A percentile compares a stretch with the other conserved stretches of the same genome.
These are phyloP conservation scores for Elanus axillaris DNA, from an alignment of 2,113 vertebrate species.

Conservation along the genomic window DNA sequence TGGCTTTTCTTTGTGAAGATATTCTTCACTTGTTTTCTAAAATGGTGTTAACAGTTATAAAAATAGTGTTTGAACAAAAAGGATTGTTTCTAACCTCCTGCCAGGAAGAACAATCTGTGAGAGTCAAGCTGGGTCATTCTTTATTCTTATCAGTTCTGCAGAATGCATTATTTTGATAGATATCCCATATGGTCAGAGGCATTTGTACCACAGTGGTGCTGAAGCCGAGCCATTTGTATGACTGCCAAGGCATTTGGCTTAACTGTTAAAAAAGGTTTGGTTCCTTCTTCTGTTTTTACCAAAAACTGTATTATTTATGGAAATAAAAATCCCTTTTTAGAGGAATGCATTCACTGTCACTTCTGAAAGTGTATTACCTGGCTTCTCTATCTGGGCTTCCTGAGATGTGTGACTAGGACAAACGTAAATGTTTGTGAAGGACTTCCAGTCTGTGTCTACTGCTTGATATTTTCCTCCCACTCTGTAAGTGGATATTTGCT, in stretches of 20 bases:
- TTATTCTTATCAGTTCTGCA: constrained; percentile 18
- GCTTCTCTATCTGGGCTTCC: neutral
- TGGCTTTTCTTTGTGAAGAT: neutral
- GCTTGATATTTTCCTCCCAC: neutral
- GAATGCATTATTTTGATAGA: constrained; percentile 8
- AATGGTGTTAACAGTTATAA: neutral
- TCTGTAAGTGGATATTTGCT: neutral
- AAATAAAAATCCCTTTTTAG: neutral
- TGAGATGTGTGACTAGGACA: neutral
- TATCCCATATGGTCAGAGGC: constrained; percentile 22
- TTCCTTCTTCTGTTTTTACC: neutral
- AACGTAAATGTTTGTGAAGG: neutral
- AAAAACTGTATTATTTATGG: neutral
- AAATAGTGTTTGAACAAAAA: neutral
- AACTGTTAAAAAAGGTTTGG: neutral
- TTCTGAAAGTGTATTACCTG: neutral
- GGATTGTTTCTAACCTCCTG: neutral
- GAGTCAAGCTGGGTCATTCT: neutral
- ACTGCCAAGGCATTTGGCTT: neutral
- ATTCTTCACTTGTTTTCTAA: neutral
- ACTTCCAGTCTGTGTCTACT: neutral
- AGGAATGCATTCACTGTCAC: neutral
- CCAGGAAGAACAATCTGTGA: neutral
- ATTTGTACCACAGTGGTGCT: neutral
- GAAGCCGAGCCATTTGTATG: neutral